Percentiles rank a stretch among this genome's conserved stretches.
Evolutionary conservation across 2,113 vertebrate species (phyloP).

Genomic region (Nothoprocta perdicaria): DNA sequence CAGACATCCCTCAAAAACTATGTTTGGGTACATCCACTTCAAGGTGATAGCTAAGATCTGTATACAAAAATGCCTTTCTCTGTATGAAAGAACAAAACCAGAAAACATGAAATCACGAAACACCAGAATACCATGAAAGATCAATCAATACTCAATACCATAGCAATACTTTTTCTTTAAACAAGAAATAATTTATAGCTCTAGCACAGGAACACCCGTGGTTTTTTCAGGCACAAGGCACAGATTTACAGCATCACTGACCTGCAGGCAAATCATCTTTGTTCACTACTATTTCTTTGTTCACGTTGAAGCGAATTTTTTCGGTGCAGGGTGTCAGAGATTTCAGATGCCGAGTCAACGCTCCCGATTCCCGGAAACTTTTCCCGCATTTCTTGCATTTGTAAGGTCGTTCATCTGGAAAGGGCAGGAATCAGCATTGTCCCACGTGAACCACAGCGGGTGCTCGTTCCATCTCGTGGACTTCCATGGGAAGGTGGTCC

Average conservation of each 20-base stretch:
- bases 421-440: not conserved
- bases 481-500: rapidly evolving
- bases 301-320: constrained; percentile 91
- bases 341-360: constrained; percentile 94
- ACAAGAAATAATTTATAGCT: not conserved
- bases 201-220: rapidly evolving
- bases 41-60: not conserved
- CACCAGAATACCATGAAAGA: no score
- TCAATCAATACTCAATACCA: not conserved
- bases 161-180: not conserved
- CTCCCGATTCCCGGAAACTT: constrained; percentile 95
- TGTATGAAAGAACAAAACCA: not conserved
- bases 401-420: constrained; percentile 93
- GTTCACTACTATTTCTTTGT: constrained; percentile 86
- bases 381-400: constrained; percentile 94
- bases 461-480: rapidly evolving
- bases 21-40: rapidly evolving
- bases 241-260: constrained; percentile 30
- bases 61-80: not conserved
- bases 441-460: not conserved
- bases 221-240: not conserved
- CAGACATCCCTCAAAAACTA: not conserved
- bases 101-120: no score
- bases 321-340: constrained; percentile 96
- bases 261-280: constrained; percentile 88